Percentiles rank a stretch among this genome's conserved stretches.
These are phyloP conservation scores for Amyelois transitella DNA, from an alignment of 1,140 invertebrate species.

Conservation along the genomic window DNA sequence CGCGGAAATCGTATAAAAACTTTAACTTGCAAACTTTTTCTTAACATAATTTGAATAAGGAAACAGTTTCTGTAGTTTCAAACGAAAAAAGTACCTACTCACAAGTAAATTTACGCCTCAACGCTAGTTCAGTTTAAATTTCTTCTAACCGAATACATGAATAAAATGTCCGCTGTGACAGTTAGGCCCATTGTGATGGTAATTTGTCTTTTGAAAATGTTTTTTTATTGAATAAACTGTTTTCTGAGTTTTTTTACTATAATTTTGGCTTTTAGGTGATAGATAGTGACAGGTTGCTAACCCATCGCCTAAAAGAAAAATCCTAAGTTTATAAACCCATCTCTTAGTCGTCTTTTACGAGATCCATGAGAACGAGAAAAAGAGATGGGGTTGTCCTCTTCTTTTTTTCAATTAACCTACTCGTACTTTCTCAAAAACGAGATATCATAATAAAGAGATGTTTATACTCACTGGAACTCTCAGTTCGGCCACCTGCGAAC, in stretches of 20 bases:
- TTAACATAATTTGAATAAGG: background rate
- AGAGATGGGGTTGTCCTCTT: too few relatives aligned
- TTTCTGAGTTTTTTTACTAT: too few relatives aligned
- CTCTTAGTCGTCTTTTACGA: too few relatives aligned
- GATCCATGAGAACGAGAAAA: too few relatives aligned
- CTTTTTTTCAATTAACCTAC: too few relatives aligned
- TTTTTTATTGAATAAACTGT: background rate
- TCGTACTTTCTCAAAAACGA: too few relatives aligned
- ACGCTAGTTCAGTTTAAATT: background rate
- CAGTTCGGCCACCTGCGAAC: background rate
- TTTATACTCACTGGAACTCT: background rate
- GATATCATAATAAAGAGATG: too few relatives aligned
- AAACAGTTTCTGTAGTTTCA: background rate
- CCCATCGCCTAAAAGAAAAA: too few relatives aligned
- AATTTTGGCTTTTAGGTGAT: background rate
- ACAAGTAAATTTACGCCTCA: background rate
- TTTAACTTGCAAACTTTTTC: too few relatives aligned
- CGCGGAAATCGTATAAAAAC: background rate
- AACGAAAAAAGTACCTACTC: background rate
- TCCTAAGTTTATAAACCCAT: too few relatives aligned
- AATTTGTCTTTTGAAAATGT: background rate
- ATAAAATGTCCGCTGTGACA: background rate
- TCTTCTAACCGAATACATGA: background rate
- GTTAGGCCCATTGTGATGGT: background rate
- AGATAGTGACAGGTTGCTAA: background rate